Base-by-base conservation (phyloP, 2,888 invertebrate genomes). In the Xanthostigma xanthostigma region DNA sequence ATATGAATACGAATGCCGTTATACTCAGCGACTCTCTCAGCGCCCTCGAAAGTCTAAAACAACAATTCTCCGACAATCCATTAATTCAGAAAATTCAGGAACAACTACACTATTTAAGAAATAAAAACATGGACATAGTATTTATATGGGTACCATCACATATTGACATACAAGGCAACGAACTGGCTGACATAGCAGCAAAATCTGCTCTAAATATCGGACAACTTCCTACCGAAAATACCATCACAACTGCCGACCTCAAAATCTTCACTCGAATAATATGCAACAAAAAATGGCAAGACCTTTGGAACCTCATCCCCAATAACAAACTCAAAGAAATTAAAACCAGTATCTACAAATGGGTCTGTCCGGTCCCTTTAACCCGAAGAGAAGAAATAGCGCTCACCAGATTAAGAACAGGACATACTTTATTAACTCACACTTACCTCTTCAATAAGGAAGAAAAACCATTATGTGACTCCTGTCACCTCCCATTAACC, bases 331-430 rank as follows among this genome's bases (percentile, higher is more conserved):
- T 45, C 3, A 45, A 36, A 5, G 37, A 35, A 45, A 37, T 13
- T 11, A 45, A 45, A 45, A 45, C 5, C 9, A 38, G 36, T 2
- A 36, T 38, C 11, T 9, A 45, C 17, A 36, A 27, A 36, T 45
- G 45, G 36, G 35, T 34, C 37, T 38, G 8, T 38, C 45, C n/a
- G 14, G 45, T 9, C 17, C 4, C 4, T 4, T 4, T 17, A 45
- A 38, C 38, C 11, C 37, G 37, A 17, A 17, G 17, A 14, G 45
- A 45, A 37, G 39, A 39, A 38, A 38, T 35, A 34, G 39, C 11
- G 9, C 12, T 45, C n/a, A 37, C 45, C 38, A 45, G 37, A 45
- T 38, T 45, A 10, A 45, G 45, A 45, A 45, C 39, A 8, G 38
- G 45, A 2, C 38, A 45, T 17, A 45, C 45, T 4, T 34, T 37